These are phyloP conservation scores for Sula dactylatra DNA, from an alignment of 2,113 vertebrate species.

Conservation along the genomic window DNA sequence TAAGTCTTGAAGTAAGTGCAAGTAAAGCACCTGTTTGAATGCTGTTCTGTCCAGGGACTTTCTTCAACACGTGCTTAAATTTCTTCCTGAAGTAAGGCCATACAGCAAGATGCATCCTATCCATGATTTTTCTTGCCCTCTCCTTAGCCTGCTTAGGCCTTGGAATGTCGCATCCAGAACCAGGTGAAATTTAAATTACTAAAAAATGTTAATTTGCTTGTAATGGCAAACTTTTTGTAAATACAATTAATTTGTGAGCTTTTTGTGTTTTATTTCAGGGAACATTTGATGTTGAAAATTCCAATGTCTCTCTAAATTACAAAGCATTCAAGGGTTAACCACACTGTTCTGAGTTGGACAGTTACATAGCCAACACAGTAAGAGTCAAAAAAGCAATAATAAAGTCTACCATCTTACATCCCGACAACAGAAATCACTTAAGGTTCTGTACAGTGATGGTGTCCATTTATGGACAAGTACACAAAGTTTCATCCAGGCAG, in stretches of 20 bases:
- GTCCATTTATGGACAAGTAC: neutral
- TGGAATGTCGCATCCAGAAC: neutral
- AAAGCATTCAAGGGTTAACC: neutral
- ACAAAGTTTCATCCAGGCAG: neutral
- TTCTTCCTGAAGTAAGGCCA: neutral
- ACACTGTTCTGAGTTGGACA: neutral
- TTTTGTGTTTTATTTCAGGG: neutral
- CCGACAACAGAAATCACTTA: fast-evolving
- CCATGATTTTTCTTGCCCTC: neutral
- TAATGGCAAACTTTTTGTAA: neutral
- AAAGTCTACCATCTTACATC: neutral
- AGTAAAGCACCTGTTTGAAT: neutral
- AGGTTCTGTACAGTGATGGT: neutral
- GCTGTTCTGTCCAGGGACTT: neutral
- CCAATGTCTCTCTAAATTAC: neutral
- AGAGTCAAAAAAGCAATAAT: neutral
- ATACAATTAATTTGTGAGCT: neutral
- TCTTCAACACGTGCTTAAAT: neutral
- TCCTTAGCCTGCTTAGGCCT: neutral
- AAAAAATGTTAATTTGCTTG: neutral
- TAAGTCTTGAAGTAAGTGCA: neutral
- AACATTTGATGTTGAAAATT: neutral
- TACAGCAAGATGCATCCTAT: neutral
- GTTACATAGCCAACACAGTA: neutral
- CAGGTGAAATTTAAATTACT: neutral